Conservation (phyloP, 1,140 invertebrate species). For the Drosophila persimilis region DNA sequence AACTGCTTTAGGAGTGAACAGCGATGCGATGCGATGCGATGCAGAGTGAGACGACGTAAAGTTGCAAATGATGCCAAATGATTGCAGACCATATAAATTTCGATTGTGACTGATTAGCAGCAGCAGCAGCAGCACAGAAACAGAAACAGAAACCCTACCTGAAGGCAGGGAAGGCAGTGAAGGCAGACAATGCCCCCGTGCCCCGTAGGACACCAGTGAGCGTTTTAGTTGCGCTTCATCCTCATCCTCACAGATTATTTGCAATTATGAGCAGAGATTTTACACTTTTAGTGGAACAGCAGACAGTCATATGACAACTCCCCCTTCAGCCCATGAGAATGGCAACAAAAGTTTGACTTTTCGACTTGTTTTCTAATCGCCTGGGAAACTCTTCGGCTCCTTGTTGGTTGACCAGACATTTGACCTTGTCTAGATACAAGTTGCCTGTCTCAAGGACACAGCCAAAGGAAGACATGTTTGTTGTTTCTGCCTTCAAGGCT, state of each 20-base stretch:
- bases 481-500: slow-evolving; percentile 17
- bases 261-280: slow-evolving; percentile 55
- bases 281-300: slow-evolving; percentile 19
- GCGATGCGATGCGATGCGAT: neutral
- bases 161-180: neutral
- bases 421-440: slow-evolving; percentile 46
- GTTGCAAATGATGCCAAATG: slow-evolving; percentile 80
- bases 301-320: neutral
- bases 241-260: slow-evolving; percentile 64
- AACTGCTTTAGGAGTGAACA: slow-evolving; percentile 49
- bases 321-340: neutral
- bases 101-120: slow-evolving; percentile 72
- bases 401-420: slow-evolving; percentile 43
- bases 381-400: slow-evolving; percentile 31
- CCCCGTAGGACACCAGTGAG: slow-evolving; percentile 37
- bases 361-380: slow-evolving; percentile 61
- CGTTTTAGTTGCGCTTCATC: slow-evolving; percentile 66
- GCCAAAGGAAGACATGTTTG: slow-evolving; percentile 19
- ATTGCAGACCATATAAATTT: slow-evolving; percentile 79
- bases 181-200: slow-evolving; percentile 34
- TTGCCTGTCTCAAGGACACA: slow-evolving; percentile 51
- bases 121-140: slow-evolving; percentile 33
- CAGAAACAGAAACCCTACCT: slow-evolving; percentile 19
- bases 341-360: slow-evolving; percentile 55
- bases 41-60: slow-evolving; percentile 22